Percentiles rank a stretch among this genome's conserved stretches.
phyloP scores from a whole-genome alignment of 2,113 vertebrate species.

The Jaculus jaculus region DNA sequence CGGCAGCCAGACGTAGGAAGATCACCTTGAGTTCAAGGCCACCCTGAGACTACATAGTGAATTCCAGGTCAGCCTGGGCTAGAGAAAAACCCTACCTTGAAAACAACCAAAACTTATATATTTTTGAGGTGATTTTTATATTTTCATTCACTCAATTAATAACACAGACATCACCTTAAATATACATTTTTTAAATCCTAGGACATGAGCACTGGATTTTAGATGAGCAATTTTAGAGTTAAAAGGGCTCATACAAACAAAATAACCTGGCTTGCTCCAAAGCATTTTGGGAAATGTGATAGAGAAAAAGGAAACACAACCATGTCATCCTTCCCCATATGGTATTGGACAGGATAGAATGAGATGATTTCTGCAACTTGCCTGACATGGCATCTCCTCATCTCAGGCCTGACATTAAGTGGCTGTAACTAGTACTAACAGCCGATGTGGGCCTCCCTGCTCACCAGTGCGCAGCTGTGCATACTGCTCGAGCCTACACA shows the following conservation, averaged over 20 bases:
- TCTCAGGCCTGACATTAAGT: background rate
- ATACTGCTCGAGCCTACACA: background rate
- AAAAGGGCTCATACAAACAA: background rate
- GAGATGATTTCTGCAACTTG: background rate
- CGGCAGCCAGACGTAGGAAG: too few species aligned
- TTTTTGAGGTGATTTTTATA: background rate
- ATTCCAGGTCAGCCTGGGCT: too few species aligned
- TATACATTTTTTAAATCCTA: background rate
- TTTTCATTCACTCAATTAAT: slow-evolving; percentile 21
- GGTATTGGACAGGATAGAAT: slow-evolving; percentile 13
- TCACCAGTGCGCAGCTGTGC: background rate
- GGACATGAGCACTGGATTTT: background rate
- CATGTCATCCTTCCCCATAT: background rate
- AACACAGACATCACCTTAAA: slow-evolving; percentile 23
- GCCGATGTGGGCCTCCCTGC: background rate
- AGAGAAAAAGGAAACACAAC: background rate
- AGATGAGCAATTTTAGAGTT: background rate
- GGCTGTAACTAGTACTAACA: background rate
- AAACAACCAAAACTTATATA: too few species aligned
- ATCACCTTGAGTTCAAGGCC: too few species aligned
- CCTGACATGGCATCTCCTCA: background rate
- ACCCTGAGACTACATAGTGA: too few species aligned
- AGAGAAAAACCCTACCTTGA: too few species aligned
- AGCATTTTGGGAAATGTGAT: slow-evolving; percentile 1
- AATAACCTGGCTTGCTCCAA: background rate